Evolutionary conservation across 2,113 vertebrate genomes (phyloP), one percentile per base, ranked within the genome.

Genomic region (Rhipidura dahli): DNA sequence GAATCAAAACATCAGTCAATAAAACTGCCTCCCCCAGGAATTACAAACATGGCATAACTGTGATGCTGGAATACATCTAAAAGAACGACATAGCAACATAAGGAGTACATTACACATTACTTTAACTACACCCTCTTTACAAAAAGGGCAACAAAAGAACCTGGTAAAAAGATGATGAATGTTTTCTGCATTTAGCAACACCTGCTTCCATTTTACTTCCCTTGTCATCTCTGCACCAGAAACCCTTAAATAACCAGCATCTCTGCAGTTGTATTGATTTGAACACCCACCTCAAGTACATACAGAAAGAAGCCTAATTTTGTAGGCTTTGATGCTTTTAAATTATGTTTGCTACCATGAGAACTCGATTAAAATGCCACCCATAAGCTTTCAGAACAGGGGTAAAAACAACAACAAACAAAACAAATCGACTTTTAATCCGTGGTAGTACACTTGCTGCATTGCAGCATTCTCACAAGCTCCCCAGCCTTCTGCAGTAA

Each of bases 401-500:
- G 63, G 78, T 49, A 8, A 44, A 50, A 84, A 47, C 50, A 91
- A 91, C 61, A 90, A 93, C 56, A 63, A 68, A 20, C 21, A 47
- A 60, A 59, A 35, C 80, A 42, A 57, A 85, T 80, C 72, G 92
- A 89, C 54, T 93, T 94, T 94, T 95, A 94, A 96, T 93, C 93
- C 91, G 78, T 57, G 56, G 71, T 83, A 84, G 79, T 59, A 95
- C 30, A 59, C 94, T 96, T 95, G 89, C 87, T 96, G 91, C 88
- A 97, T 94, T 96, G 96, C 93, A 97, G 88, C 73, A 96, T 96
- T 97, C 96, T 95, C 77, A 73, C 18, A 39, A 91, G 94, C 73
- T 77, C 61, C 64, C 72, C 66, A 92, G 60, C 39, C 33, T 81
- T 88, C 94, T 56, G 76, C 63, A 93, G 84, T 78, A 65, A 77